phyloP scores from a whole-genome alignment of 2,113 vertebrate species.

The Natator depressus region DNA sequence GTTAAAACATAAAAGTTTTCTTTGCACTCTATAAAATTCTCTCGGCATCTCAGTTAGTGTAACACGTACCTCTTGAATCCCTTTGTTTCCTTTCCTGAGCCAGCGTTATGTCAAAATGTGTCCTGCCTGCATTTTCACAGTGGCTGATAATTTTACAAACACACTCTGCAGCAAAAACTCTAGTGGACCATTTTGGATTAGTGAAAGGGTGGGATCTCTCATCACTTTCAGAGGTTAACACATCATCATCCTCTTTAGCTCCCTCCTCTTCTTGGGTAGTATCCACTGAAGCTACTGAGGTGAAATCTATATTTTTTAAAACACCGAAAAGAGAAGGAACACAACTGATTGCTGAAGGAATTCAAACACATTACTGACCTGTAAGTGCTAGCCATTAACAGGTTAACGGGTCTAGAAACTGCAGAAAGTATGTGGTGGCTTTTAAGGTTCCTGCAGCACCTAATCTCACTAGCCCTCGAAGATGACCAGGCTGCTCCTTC shows the following conservation, averaged over 20 bases:
- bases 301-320: conserved; percentile 76
- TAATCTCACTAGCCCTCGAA: background rate
- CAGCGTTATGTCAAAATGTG: conserved; percentile 89
- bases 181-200: conserved; percentile 90
- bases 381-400: background rate
- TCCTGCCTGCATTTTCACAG: conserved; percentile 81
- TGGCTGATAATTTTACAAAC: conserved; percentile 89
- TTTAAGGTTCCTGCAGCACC: background rate
- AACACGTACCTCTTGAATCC: conserved; percentile 84
- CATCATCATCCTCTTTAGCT: conserved; percentile 82
- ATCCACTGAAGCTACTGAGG: conserved; percentile 77
- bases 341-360: background rate
- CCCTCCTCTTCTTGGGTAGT: conserved; percentile 86
- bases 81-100: conserved; percentile 89
- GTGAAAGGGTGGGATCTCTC: conserved; percentile 84
- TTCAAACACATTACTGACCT: background rate
- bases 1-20: background rate
- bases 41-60: background rate
- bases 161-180: conserved; percentile 91
- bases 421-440: background rate
- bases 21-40: conserved; percentile 1
- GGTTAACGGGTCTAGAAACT: background rate
- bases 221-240: conserved; percentile 77
- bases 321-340: background rate
- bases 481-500: background rate